These are phyloP conservation scores for Periplaneta americana DNA, from an alignment of 1,140 invertebrate species.

Conservation along the genomic window DNA sequence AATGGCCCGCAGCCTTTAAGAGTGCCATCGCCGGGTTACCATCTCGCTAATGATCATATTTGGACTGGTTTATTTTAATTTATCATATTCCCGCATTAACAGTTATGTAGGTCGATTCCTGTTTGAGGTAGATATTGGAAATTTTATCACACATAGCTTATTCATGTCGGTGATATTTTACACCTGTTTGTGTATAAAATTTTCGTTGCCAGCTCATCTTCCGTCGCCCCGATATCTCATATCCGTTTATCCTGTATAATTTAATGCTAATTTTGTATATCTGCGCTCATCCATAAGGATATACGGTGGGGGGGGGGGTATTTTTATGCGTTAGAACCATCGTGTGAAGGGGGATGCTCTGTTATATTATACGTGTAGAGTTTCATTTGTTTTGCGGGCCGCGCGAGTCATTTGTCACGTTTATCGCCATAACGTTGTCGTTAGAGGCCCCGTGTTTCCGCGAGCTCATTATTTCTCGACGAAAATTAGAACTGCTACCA, in stretches of 20 bases:
- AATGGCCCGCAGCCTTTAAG: too few species aligned
- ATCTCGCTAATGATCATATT: background rate
- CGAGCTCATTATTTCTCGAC: background rate
- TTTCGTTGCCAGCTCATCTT: background rate
- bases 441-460: background rate
- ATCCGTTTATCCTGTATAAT: background rate
- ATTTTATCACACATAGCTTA: background rate
- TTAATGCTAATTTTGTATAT: background rate
- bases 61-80: background rate
- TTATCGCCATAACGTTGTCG: background rate
- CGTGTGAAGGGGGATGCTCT: background rate
- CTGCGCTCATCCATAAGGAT: background rate
- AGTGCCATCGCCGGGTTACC: background rate
- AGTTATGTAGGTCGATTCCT: background rate
- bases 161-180: background rate
- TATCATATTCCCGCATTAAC: background rate
- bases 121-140: background rate
- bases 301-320: background rate
- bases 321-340: background rate
- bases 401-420: background rate
- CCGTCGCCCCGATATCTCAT: background rate
- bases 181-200: background rate
- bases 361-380: background rate
- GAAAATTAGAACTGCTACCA: background rate
- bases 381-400: background rate